These are phyloP conservation scores for Papilio elwesi DNA, from an alignment of 2,888 invertebrate genomes.

Conservation along the genomic window DNA sequence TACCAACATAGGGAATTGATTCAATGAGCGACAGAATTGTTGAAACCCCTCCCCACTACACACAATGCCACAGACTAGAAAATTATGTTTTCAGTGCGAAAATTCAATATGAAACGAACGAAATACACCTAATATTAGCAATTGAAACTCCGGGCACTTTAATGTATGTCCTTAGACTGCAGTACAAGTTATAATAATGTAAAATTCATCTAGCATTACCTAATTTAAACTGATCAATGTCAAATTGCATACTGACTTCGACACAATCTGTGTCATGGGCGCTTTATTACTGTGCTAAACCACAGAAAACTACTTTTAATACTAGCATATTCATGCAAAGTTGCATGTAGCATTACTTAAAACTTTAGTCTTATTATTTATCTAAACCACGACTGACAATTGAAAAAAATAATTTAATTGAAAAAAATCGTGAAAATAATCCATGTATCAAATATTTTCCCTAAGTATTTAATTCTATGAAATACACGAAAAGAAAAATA, in stretches of 20 bases:
- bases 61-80: constrained; percentile 60
- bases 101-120: neutral
- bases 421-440: too few species aligned
- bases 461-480: neutral
- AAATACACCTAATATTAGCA: neutral
- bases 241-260: constrained; percentile 45
- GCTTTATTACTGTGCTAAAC: constrained; percentile 60
- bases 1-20: constrained; percentile 46
- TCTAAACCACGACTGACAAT: too few species aligned
- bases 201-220: neutral
- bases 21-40: constrained; percentile 58
- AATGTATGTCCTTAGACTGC: neutral
- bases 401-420: too few species aligned
- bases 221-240: neutral
- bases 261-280: constrained; percentile 57
- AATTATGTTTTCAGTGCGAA: constrained; percentile 37
- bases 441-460: too few species aligned
- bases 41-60: constrained; percentile 52
- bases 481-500: neutral
- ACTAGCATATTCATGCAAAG: too few species aligned
- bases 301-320: too few species aligned
- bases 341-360: too few species aligned
- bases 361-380: too few species aligned
- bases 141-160: neutral
- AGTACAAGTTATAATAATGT: too few species aligned